Evolutionary conservation across 2,797 vertebrate genomes (phyloP).

Genomic region (Rhinella marina): DNA sequence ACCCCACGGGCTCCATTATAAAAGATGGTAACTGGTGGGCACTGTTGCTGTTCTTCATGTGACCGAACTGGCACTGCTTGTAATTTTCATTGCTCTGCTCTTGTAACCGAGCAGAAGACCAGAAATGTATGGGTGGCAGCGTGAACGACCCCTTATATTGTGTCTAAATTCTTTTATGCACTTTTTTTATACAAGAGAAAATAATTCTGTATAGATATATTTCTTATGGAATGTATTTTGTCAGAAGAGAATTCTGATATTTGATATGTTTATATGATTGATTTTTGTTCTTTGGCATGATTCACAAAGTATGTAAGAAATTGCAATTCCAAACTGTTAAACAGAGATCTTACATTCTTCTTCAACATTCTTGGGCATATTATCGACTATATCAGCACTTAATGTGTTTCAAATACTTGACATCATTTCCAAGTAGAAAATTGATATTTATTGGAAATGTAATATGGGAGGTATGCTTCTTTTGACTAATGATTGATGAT

Average conservation of each 20-base stretch:
- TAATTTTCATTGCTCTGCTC: too few relatives aligned
- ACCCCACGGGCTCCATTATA: too few relatives aligned
- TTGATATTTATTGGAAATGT: background rate
- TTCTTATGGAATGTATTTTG: background rate
- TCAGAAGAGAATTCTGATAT: background rate
- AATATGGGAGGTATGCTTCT: background rate
- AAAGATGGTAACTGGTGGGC: too few relatives aligned
- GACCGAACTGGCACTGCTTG: too few relatives aligned
- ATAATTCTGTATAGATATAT: background rate
- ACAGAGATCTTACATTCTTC: background rate
- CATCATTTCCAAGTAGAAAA: background rate
- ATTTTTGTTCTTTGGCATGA: background rate
- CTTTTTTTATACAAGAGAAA: too few relatives aligned
- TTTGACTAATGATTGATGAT: background rate
- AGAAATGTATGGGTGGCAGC: too few relatives aligned
- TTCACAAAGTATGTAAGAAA: constrained; percentile 5
- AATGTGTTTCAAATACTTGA: background rate
- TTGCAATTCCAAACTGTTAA: background rate
- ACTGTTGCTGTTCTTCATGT: too few relatives aligned
- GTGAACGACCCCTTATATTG: too few relatives aligned
- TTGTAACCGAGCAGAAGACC: too few relatives aligned
- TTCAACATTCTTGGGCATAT: background rate
- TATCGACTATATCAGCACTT: background rate
- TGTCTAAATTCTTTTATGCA: too few relatives aligned
- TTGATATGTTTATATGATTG: background rate